Percentiles rank a stretch among this genome's conserved stretches.
Evolutionary conservation across 2,888 invertebrate species (phyloP).

Genomic region (Folsomia manolachei): DNA sequence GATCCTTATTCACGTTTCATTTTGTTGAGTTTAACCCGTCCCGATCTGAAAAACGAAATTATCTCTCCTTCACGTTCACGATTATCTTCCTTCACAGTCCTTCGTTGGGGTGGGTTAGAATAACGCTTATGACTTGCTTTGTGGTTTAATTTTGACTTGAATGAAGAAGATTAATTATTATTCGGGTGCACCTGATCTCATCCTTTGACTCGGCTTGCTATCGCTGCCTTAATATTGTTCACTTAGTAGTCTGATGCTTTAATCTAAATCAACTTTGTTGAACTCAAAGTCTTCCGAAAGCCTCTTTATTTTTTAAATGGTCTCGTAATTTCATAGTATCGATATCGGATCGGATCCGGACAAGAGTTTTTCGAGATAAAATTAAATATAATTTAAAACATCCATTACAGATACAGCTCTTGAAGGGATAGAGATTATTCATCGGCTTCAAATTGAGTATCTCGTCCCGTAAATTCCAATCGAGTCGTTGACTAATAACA

Average conservation of each 20-base stretch:
- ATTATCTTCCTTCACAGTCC: background rate
- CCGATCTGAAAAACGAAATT: background rate
- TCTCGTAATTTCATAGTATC: background rate
- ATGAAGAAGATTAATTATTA: conserved; percentile 17
- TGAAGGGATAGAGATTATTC: too few relatives aligned
- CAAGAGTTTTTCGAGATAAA: background rate
- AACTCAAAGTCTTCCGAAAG: background rate
- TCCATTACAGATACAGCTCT: background rate
- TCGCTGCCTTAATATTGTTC: background rate
- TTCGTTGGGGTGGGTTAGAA: background rate
- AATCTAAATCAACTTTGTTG: conserved; percentile 1
- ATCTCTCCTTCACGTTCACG: background rate
- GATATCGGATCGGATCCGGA: conserved; percentile 7
- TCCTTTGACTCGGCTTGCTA: background rate
- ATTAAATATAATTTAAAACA: background rate
- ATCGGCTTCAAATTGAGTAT: too few relatives aligned
- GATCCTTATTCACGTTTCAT: background rate
- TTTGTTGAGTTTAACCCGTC: background rate
- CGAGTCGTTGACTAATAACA: conserved; percentile 1
- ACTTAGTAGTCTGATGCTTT: conserved; percentile 2
- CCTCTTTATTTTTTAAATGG: background rate
- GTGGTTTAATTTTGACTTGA: background rate
- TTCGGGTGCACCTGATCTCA: conserved; percentile 10
- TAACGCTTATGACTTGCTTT: too few relatives aligned
- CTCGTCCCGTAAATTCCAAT: background rate